phyloP scores from a whole-genome alignment of 2,113 vertebrate genomes.

The Anguilla rostrata region DNA sequence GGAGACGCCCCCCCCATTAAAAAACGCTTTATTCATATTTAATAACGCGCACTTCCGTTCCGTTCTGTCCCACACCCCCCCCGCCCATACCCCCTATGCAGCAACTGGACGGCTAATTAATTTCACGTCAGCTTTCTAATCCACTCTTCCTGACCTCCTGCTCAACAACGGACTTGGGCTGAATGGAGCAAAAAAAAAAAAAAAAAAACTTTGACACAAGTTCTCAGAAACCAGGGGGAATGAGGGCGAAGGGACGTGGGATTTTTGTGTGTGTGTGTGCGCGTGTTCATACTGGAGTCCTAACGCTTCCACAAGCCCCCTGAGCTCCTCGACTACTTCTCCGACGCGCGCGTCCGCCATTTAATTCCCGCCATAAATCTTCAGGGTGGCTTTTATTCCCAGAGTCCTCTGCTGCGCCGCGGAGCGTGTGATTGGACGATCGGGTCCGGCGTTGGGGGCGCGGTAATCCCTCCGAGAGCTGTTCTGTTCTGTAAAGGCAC shows the following conservation, averaged over 20 bases:
- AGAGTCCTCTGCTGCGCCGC: conserved; percentile 20
- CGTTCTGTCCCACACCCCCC: background rate
- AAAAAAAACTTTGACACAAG: background rate
- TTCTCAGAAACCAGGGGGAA: background rate
- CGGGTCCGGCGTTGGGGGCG: too few species aligned
- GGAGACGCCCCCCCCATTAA: background rate
- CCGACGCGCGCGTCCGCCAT: background rate
- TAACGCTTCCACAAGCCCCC: background rate
- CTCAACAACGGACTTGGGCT: background rate
- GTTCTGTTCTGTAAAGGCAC: background rate
- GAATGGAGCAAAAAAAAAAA: background rate
- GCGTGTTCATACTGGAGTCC: background rate
- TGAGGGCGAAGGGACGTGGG: background rate
- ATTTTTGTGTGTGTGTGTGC: background rate
- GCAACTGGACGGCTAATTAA: background rate
- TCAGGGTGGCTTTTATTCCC: conserved; percentile 18
- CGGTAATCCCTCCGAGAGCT: background rate
- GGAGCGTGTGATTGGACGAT: conserved; percentile 18
- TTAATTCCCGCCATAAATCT: conserved; percentile 28
- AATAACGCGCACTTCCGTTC: background rate
- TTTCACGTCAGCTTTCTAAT: background rate
- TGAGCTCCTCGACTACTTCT: background rate
- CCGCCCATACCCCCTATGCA: background rate
- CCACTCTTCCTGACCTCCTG: background rate
- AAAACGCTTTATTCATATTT: background rate